phyloP scores from a whole-genome alignment of 2,888 invertebrate species.

The Acanthoscelides obtectus region DNA sequence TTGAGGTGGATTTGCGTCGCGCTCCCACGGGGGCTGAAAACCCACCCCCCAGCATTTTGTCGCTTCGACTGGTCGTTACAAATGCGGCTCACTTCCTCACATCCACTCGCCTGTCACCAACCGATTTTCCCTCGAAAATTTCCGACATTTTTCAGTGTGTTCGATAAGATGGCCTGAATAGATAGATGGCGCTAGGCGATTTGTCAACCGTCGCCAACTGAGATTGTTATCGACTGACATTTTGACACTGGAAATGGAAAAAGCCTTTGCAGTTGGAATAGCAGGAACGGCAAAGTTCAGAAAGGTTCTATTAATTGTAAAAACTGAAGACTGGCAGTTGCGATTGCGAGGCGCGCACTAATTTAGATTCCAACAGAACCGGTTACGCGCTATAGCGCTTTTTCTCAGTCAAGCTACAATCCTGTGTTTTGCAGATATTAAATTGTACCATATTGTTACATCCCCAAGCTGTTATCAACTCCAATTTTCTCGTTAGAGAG shows the following conservation, averaged over 20 bases:
- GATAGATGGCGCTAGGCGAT: not conserved
- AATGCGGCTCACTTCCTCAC: not conserved
- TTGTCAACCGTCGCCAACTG: not conserved
- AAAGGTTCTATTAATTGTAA: too few species aligned
- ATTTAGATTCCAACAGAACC: too few species aligned
- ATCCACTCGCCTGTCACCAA: not conserved
- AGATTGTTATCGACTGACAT: not conserved
- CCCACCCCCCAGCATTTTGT: not conserved
- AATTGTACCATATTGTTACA: too few species aligned
- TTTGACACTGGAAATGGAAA: not conserved
- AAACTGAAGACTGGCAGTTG: too few species aligned
- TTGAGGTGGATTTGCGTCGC: not conserved
- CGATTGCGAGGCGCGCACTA: too few species aligned
- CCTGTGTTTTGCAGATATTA: too few species aligned
- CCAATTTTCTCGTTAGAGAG: too few species aligned
- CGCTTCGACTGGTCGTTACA: not conserved
- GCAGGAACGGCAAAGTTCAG: too few species aligned
- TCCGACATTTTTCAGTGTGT: not conserved
- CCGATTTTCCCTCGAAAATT: not conserved
- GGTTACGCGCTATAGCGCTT: too few species aligned
- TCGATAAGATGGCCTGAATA: not conserved
- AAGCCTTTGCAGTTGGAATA: not conserved
- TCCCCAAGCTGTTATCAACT: too few species aligned
- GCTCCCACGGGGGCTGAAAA: not conserved
- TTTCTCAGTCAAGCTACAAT: too few species aligned